Conservation (phyloP, 2,888 invertebrate genomes). For the Drosophila diplacantha region DNA sequence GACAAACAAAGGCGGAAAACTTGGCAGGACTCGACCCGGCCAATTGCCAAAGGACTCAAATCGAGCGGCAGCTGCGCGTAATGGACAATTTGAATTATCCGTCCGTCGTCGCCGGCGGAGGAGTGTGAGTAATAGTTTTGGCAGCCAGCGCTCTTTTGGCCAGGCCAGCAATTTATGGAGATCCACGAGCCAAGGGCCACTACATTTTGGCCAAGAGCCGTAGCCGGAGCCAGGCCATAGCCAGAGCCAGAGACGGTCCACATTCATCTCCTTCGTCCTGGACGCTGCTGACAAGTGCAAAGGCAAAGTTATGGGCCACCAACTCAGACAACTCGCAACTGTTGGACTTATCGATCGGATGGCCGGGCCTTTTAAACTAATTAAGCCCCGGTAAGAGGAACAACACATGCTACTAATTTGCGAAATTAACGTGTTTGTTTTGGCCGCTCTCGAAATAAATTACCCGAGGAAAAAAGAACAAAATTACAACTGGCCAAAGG, state of each 20-base stretch:
- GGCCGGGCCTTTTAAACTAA: conserved; percentile 65
- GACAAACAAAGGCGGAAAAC: conserved; percentile 49
- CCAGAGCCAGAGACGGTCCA: conserved; percentile 23
- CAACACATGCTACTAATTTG: conserved; percentile 49
- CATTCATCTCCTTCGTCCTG: conserved; percentile 56
- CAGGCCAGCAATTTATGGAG: conserved; percentile 60
- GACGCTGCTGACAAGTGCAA: conserved; percentile 64
- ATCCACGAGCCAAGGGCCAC: conserved; percentile 60
- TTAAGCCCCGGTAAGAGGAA: conserved; percentile 46
- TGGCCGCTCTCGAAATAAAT: conserved; percentile 58
- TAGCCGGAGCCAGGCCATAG: neutral
- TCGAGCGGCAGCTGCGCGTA: conserved; percentile 70
- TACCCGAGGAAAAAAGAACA: conserved; percentile 25
- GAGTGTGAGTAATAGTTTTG: conserved; percentile 71
- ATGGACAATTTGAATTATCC: conserved; percentile 72
- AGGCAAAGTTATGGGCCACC: conserved; percentile 36
- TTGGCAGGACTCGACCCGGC: conserved; percentile 52
- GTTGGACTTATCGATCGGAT: conserved; percentile 51
- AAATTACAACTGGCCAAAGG: conserved; percentile 27
- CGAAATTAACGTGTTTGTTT: conserved; percentile 66
- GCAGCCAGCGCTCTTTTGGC: conserved; percentile 53
- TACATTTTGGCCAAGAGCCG: conserved; percentile 42
- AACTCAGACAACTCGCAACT: conserved; percentile 56
- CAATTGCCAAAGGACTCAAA: conserved; percentile 54
- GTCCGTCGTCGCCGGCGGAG: conserved; percentile 25